Conservation (phyloP, 2,888 invertebrate genomes). For the Melieria omissa region DNA sequence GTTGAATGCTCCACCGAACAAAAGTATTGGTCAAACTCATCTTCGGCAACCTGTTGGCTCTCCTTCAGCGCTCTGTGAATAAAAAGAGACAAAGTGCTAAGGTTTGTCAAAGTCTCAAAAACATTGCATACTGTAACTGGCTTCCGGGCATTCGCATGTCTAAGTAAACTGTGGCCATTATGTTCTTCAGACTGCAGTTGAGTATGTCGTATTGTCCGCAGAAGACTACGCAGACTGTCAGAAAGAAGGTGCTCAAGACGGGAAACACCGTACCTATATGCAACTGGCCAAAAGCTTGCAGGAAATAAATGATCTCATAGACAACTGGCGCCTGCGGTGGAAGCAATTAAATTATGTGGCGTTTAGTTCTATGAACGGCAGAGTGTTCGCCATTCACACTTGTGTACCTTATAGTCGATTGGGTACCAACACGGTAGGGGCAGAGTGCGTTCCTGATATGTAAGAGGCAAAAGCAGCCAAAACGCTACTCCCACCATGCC, state of each 20-base stretch:
- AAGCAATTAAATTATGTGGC: too few species aligned
- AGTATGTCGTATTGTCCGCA: slow-evolving; percentile 61
- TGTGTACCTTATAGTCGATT: slow-evolving; percentile 54
- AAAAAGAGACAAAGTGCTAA: too few species aligned
- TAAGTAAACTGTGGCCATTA: slow-evolving; percentile 53
- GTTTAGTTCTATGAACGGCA: not conserved
- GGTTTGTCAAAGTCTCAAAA: too few species aligned
- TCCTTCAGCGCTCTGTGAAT: slow-evolving; percentile 46
- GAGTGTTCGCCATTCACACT: not conserved
- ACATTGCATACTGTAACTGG: slow-evolving; percentile 46
- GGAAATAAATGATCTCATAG: slow-evolving; percentile 53
- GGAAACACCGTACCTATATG: slow-evolving; percentile 58
- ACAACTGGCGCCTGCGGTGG: slow-evolving; percentile 50
- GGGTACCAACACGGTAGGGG: slow-evolving; percentile 63
- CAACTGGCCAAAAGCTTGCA: slow-evolving; percentile 61
- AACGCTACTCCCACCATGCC: slow-evolving; percentile 51
- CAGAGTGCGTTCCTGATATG: slow-evolving; percentile 51
- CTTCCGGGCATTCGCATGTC: slow-evolving; percentile 42
- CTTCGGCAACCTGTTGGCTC: slow-evolving; percentile 46
- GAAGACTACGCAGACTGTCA: slow-evolving; percentile 54
- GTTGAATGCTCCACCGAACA: slow-evolving; percentile 46
- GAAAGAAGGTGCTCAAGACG: slow-evolving; percentile 60
- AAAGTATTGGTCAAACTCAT: slow-evolving; percentile 53
- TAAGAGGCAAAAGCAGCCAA: slow-evolving; percentile 52
- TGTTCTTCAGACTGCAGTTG: slow-evolving; percentile 60